Base-by-base conservation (phyloP, 2,113 vertebrate species). In the Oncorhynchus gorbuscha region DNA sequence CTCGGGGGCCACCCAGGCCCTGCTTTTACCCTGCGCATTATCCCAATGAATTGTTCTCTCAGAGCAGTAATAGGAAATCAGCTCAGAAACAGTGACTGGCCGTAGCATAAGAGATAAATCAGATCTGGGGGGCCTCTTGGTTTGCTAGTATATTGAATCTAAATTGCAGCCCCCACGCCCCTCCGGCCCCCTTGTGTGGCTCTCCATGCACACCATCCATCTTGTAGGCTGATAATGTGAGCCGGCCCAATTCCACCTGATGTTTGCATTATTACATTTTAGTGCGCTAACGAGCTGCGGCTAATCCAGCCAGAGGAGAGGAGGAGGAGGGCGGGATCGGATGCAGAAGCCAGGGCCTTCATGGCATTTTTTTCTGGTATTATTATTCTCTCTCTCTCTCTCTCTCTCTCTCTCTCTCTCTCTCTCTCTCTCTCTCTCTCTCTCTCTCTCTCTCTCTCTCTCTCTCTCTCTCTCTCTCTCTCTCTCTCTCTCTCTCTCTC, bases 201-300 rank as follows among this genome's bases (percentile, higher is more conserved):
- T 96, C 97, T 95, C 95, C 95, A 94, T 87, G 61, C 26, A 26
- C 65, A 20, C 28, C 6, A 26, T 67, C 26, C 65, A 55, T 55
- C 51, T 55, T 55, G 51, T 18, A 55, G 4, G 86, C 89, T 95
- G 94, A 96, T 99, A 97, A 98, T 97, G 95, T 3, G 95, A 95
- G 94, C 93, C 82, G 93, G 51, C 94, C 95, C 94, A 55, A 95
- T 97, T 96, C 95, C 96, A 96, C 96, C 96, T 97, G 96, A 97
- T 97, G 96, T 96, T 96, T 96, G 95, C 95, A 93, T 97, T 97
- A 97, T 98, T 98, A 96, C 95, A 96, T 98, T 96, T 92, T 95
- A 55, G 51, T 94, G 94, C 89, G 94, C 95, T 97, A 98, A 98
- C 96, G 95, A 98, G 95, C 94, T 94, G 93, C 81, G 89, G 95